These are phyloP conservation scores for Drosophila varians DNA, from an alignment of 1,140 invertebrate genomes.

Conservation along the genomic window DNA sequence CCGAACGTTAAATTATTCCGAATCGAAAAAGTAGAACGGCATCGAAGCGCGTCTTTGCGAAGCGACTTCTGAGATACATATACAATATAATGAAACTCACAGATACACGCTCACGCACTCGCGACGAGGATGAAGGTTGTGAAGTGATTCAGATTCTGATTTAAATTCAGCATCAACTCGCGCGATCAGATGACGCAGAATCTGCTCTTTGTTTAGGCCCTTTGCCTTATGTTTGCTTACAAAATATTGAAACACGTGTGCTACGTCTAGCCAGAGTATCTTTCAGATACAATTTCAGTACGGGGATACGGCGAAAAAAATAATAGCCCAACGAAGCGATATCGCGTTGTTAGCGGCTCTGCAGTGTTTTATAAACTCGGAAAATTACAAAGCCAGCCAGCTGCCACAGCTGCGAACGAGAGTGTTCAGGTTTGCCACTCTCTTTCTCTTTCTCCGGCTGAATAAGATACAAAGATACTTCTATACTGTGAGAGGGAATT, in stretches of 20 bases:
- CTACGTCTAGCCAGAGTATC: conserved; percentile 27
- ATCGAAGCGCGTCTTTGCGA: conserved; percentile 48
- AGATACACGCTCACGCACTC: conserved; percentile 10
- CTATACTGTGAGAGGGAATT: conserved; percentile 2
- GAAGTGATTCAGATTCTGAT: conserved; percentile 35
- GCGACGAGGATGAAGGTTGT: conserved; percentile 35
- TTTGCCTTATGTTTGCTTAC: conserved; percentile 27
- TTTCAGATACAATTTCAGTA: conserved; percentile 34
- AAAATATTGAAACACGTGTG: conserved; percentile 47
- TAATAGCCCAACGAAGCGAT: conserved; percentile 31
- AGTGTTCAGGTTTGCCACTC: neutral
- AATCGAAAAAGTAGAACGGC: conserved; percentile 55
- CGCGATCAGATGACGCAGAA: conserved; percentile 42
- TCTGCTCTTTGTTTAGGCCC: conserved; percentile 27
- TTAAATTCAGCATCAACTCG: conserved; percentile 23
- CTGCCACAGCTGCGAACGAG: conserved; percentile 29
- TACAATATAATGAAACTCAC: conserved; percentile 4
- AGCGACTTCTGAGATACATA: conserved; percentile 10
- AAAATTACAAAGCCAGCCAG: conserved; percentile 6
- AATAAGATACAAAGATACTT: conserved; percentile 9
- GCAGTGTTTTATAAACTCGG: conserved; percentile 63
- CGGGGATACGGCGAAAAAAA: conserved; percentile 29
- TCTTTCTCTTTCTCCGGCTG: neutral
- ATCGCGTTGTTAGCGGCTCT: conserved; percentile 63
- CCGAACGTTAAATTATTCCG: conserved; percentile 36